These are phyloP conservation scores for Tragelaphus oryx DNA, from an alignment of 2,797 vertebrate species.

Conservation along the genomic window DNA sequence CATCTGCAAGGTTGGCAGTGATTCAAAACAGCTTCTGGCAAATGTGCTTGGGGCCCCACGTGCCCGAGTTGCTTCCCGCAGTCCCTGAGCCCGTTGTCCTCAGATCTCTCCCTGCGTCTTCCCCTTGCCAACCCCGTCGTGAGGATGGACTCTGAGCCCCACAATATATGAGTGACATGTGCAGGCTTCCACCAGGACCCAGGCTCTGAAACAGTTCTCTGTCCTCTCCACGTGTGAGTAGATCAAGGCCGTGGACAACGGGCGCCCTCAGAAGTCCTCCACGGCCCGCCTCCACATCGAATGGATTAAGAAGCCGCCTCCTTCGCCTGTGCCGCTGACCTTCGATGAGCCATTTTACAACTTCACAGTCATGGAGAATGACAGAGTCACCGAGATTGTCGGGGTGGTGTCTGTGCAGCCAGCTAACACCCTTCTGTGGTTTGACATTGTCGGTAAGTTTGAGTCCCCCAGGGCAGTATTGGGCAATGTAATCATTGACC, in stretches of 20 bases:
- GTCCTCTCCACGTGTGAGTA: slow-evolving; percentile 74
- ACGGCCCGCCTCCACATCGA: slow-evolving; percentile 95
- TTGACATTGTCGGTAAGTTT: slow-evolving; percentile 93
- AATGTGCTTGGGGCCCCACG: fast-evolving
- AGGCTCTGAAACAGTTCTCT: slow-evolving; percentile 26
- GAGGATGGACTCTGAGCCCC: not conserved
- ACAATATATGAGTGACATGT: not conserved
- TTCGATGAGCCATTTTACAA: slow-evolving; percentile 96
- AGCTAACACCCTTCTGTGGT: slow-evolving; percentile 90
- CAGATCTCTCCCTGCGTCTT: not conserved
- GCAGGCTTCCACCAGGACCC: not conserved
- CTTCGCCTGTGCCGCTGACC: slow-evolving; percentile 81
- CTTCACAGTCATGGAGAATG: slow-evolving; percentile 95
- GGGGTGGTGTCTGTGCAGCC: slow-evolving; percentile 95
- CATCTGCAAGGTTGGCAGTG: not conserved
- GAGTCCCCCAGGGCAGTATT: not conserved
- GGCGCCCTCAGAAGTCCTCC: slow-evolving; percentile 94
- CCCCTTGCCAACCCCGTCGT: not conserved
- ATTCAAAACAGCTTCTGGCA: not conserved
- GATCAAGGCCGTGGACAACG: slow-evolving; percentile 97
- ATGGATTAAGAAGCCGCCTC: slow-evolving; percentile 90
- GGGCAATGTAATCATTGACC: not conserved
- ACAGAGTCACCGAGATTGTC: slow-evolving; percentile 94
- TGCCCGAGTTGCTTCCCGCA: no score
- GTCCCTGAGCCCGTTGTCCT: not conserved